A percentile compares a stretch with the other conserved stretches of the same genome.
Conservation (phyloP, 2,888 invertebrate species). For the Halictus ligatus region DNA sequence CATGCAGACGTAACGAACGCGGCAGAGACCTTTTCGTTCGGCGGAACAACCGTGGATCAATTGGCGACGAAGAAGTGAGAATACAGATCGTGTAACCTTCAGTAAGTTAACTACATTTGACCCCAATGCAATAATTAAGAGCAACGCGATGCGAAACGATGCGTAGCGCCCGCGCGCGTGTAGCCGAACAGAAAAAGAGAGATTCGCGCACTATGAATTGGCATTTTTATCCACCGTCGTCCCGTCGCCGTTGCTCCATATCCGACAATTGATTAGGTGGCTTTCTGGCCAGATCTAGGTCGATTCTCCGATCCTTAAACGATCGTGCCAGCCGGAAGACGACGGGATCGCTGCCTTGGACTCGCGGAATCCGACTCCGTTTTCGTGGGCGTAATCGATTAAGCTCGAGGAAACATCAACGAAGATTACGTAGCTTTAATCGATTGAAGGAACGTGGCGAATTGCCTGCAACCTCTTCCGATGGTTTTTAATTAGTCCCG, state of each 20-base stretch:
- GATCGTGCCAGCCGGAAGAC: not conserved
- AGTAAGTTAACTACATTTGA: constrained; percentile 77
- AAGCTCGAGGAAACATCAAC: not conserved
- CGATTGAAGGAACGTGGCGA: not conserved
- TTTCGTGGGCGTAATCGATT: constrained; percentile 7
- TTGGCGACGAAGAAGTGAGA: constrained; percentile 59
- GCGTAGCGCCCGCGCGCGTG: not conserved
- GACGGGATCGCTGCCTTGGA: not conserved
- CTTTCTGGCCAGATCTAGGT: constrained; percentile 41
- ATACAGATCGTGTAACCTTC: constrained; percentile 67
- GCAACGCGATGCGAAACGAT: constrained; percentile 42
- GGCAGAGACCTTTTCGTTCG: constrained; percentile 14
- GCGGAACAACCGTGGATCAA: constrained; percentile 38
- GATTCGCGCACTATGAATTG: constrained; percentile 65
- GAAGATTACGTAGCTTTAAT: not conserved
- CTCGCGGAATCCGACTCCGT: not conserved
- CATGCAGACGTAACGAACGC: constrained; percentile 7
- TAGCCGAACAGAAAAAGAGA: constrained; percentile 15
- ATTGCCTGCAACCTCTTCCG: not conserved
- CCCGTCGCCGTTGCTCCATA: constrained; percentile 53
- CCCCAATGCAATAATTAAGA: constrained; percentile 80
- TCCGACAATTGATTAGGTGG: constrained; percentile 65
- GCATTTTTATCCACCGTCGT: constrained; percentile 50
- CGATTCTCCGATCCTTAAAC: constrained; percentile 33
- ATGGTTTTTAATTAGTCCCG: not conserved